Evolutionary conservation across 2,113 vertebrate species (phyloP).

Genomic region (Apteryx owenii): DNA sequence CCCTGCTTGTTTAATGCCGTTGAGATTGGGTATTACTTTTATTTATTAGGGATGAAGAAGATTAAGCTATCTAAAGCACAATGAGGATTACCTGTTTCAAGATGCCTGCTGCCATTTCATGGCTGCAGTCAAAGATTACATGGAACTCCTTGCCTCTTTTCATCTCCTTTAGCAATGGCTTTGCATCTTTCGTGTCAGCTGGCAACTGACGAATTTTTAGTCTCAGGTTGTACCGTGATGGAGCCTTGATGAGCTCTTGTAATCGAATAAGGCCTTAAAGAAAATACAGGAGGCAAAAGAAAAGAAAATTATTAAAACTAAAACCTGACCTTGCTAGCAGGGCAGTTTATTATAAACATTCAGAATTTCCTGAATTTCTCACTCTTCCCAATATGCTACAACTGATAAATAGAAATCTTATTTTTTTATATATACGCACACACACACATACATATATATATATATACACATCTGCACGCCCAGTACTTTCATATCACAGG

Average conservation of each 20-base stretch:
- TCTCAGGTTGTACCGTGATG: constrained; percentile 95
- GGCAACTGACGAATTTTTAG: constrained; percentile 97
- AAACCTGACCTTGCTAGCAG: background rate
- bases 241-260: constrained; percentile 98
- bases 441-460: no score
- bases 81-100: constrained; percentile 90
- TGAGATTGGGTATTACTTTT: background rate
- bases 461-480: background rate
- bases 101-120: constrained; percentile 97
- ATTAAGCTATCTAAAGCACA: background rate
- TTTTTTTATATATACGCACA: background rate
- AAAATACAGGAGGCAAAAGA: constrained; percentile 41
- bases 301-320: constrained; percentile 23
- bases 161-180: constrained; percentile 98
- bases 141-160: constrained; percentile 98
- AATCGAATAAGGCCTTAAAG: constrained; percentile 94
- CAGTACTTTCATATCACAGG: background rate
- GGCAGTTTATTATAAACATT: background rate
- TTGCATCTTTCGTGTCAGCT: constrained; percentile 94
- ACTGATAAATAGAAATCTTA: background rate
- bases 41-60: background rate
- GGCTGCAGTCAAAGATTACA: constrained; percentile 97
- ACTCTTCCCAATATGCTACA: background rate
- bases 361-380: background rate
- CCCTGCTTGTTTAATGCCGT: background rate